Evolutionary conservation across 2,113 vertebrate species (phyloP), one percentile per base, ranked within the genome.

Genomic region (Lasiurus borealis): DNA sequence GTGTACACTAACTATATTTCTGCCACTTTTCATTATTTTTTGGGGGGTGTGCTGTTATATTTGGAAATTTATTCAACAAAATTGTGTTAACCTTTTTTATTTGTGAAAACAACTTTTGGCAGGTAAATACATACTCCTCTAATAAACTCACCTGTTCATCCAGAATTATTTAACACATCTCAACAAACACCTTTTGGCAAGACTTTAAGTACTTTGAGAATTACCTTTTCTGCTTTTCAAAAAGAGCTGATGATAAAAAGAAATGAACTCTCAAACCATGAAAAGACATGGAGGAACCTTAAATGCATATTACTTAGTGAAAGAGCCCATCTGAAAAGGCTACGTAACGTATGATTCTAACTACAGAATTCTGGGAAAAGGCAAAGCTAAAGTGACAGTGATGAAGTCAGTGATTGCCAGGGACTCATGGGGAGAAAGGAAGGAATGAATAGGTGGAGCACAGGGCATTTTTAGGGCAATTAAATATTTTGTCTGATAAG

Each of bases 11-110:
- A 59, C 52, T 77, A 34, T 16, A 80, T 71, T 81, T 80, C 10
- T 75, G 59, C 11, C 64, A 84, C 29, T 86, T 81, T 62, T n/a
- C 6, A 46, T 82, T 16, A 34, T 40, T 78, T 59, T 88, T 12
- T 25, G 14, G 15, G 16, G 5, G 13, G 10, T 62, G 25, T 59
- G 52, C 7, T 88, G 40, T 36, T 52, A 27, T 75, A 82, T 88
- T 82, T 83, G 34, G 27, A 40, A 93, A 88, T 88, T 91, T 92
- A 19, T n/a, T 16, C 64, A 85, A 40, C 5, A 92, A 85, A 91
- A 68, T 81, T 85, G 25, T 36, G 23, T n/a, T 31, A 68, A 68
- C 18, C 77, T 46, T 27, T 73, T 85, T 0, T 36, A 11, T 48
- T 25, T 50, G 6, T 88, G 52, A 59, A 88, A 44, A 94, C 18